phyloP scores from a whole-genome alignment of 2,113 vertebrate genomes.

The Eurystomus gularis region DNA sequence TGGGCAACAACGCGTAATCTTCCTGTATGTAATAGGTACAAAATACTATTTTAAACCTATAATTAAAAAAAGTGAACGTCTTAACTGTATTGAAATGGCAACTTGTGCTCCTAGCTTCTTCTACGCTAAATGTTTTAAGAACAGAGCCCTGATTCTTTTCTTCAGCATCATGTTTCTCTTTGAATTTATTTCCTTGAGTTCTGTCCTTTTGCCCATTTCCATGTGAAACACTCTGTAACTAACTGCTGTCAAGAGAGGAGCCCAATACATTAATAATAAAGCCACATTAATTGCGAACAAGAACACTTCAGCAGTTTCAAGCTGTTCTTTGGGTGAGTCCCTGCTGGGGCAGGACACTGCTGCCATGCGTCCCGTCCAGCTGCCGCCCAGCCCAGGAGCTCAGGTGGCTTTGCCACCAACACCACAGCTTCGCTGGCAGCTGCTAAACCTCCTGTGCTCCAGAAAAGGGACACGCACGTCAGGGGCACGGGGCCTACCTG shows the following conservation, averaged over 20 bases:
- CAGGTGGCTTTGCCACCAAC: neutral
- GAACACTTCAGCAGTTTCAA: neutral
- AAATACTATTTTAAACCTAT: conserved; percentile 72
- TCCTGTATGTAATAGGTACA: conserved; percentile 82
- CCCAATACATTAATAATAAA: conserved; percentile 86
- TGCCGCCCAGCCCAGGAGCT: neutral
- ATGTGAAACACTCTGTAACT: conserved; percentile 85
- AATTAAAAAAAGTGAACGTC: conserved; percentile 77
- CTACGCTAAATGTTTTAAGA: conserved; percentile 79
- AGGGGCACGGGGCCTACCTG: neutral
- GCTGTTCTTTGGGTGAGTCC: neutral
- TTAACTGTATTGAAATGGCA: conserved; percentile 79
- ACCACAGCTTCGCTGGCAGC: neutral
- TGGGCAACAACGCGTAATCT: conserved; percentile 77
- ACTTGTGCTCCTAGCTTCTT: conserved; percentile 74
- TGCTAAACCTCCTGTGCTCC: neutral
- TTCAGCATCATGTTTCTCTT: conserved; percentile 79
- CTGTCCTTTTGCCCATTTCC: conserved; percentile 43
- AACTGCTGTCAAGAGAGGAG: conserved; percentile 83
- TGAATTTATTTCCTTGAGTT: conserved; percentile 64
- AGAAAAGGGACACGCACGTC: rapidly evolving
- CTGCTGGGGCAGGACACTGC: neutral
- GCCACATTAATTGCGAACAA: conserved; percentile 74
- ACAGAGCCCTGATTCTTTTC: conserved; percentile 67
- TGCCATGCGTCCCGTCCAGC: neutral